Conservation (phyloP, 2,888 invertebrate genomes). For the Drosophila antonietae region DNA sequence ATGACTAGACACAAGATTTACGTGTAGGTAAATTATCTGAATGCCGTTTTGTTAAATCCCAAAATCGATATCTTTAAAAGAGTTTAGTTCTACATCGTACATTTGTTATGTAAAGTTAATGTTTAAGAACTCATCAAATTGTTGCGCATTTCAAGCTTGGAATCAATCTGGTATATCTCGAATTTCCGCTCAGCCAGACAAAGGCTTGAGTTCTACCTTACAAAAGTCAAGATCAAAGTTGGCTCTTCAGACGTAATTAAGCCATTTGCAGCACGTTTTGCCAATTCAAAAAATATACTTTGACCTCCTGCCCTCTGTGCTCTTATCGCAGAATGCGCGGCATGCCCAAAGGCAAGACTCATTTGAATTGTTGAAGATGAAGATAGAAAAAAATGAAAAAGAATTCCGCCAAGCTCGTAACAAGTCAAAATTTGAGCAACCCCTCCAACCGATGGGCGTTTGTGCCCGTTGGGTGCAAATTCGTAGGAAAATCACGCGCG, state of each 20-base stretch:
- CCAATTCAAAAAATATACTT: constrained; percentile 70
- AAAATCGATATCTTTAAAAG: too few relatives aligned
- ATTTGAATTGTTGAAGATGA: constrained; percentile 49
- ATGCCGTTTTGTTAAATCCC: neutral
- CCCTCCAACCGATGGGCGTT: constrained; percentile 24
- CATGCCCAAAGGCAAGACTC: constrained; percentile 59
- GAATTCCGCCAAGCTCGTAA: constrained; percentile 39
- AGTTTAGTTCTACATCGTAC: too few relatives aligned
- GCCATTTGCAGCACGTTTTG: constrained; percentile 77
- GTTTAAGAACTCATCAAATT: neutral
- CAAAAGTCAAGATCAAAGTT: constrained; percentile 71
- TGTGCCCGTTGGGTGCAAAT: constrained; percentile 72
- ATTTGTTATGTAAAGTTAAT: neutral
- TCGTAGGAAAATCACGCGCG: constrained; percentile 82
- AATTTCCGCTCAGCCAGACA: constrained; percentile 8
- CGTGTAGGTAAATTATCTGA: neutral
- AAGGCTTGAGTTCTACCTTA: constrained; percentile 29
- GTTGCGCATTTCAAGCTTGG: constrained; percentile 37
- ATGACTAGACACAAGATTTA: too few relatives aligned
- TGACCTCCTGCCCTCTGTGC: constrained; percentile 44
- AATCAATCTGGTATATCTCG: neutral
- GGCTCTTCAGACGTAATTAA: constrained; percentile 68
- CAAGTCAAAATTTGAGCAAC: constrained; percentile 54
- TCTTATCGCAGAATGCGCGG: constrained; percentile 60
- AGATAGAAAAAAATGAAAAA: constrained; percentile 17